phyloP scores from a whole-genome alignment of 2,888 invertebrate genomes.

The Sphaerophoria taeniata region DNA sequence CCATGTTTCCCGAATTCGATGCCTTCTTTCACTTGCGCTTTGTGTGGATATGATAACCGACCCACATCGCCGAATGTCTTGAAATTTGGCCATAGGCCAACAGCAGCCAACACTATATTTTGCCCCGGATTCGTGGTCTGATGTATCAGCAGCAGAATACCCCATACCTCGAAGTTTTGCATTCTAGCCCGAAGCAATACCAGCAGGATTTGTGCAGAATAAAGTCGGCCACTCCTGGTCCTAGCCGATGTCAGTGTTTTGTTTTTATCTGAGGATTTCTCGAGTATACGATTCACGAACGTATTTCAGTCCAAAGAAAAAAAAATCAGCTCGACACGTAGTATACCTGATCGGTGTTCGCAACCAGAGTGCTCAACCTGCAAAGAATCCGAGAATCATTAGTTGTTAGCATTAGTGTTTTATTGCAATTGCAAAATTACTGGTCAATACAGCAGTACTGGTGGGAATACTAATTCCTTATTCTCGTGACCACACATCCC shows the following conservation, averaged over 20 bases:
- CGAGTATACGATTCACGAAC: slow-evolving; percentile 88
- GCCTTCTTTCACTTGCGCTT: slow-evolving; percentile 87
- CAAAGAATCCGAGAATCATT: slow-evolving; percentile 30
- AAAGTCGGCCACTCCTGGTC: slow-evolving; percentile 87
- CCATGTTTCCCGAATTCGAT: slow-evolving; percentile 90
- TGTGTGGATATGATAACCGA: too few species aligned
- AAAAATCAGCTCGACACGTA: slow-evolving; percentile 96
- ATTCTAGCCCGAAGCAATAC: slow-evolving; percentile 90
- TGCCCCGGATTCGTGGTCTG: slow-evolving; percentile 93
- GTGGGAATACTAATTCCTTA: slow-evolving; percentile 89
- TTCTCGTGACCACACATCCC: slow-evolving; percentile 89
- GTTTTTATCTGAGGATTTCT: slow-evolving; percentile 85
- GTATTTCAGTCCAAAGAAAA: slow-evolving; percentile 92
- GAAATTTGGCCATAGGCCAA: slow-evolving; percentile 89
- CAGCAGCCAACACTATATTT: slow-evolving; percentile 90
- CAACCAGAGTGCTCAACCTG: slow-evolving; percentile 91
- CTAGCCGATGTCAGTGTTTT: slow-evolving; percentile 81
- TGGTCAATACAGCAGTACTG: slow-evolving; percentile 88
- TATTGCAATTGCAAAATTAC: slow-evolving; percentile 83
- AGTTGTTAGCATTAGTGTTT: background rate
- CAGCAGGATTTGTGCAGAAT: slow-evolving; percentile 95
- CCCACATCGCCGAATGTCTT: slow-evolving; percentile 90
- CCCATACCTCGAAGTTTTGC: slow-evolving; percentile 92
- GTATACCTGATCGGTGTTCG: slow-evolving; percentile 93
- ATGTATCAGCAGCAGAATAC: slow-evolving; percentile 91